Base-by-base conservation (phyloP, 2,797 vertebrate genomes). In the Kryptolebias ocellatus region DNA sequence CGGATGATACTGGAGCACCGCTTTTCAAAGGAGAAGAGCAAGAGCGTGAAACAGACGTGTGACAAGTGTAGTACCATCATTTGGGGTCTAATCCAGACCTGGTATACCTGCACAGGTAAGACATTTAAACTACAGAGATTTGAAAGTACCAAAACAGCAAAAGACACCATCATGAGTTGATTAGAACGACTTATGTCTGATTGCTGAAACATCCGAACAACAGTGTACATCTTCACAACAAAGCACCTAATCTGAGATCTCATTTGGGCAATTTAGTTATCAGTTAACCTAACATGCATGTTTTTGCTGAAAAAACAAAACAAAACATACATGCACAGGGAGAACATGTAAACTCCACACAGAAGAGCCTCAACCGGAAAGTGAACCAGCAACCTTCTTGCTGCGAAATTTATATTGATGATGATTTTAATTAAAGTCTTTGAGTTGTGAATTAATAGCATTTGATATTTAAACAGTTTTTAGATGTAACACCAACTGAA, bases 81-180 rank as follows among this genome's bases (percentile, higher is more conserved):
- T 84, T 99, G 97, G 98, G 98, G 97, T 20, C 95, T 99, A 52
- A 96, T 99, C 75, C 98, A 99, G 92, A 98, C 97, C 52, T 99
- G 97, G 98, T 99, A 99, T 73, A 99, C 96, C 45, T 99, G 98
- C 85, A 96, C 97, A 95, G 97, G 97, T 98, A 74, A 90, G 91
- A 60, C 34, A 46, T 28, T 0, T 55, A 14, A 0, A 11, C 12
- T 28, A n/a, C 50, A 18, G n/a, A 42, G 49, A 17, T 51, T 9
- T 39, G 4, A 39, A 17, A n/a, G 2, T 56, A 20, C 10, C 20
- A 24, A 24, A 1, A 42, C 10, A 12, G 3, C 11, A 12, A 37
- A 54, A 53, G 18, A 45, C 2, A 20, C 24, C 46, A 18, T 10
- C 17, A 1, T 18, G 34, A 11, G 17, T 54, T 34, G 29, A 37